A percentile compares a stretch with the other conserved stretches of the same genome.
These are phyloP conservation scores for Seira musarum DNA, from an alignment of 2,888 invertebrate genomes.

Conservation along the genomic window DNA sequence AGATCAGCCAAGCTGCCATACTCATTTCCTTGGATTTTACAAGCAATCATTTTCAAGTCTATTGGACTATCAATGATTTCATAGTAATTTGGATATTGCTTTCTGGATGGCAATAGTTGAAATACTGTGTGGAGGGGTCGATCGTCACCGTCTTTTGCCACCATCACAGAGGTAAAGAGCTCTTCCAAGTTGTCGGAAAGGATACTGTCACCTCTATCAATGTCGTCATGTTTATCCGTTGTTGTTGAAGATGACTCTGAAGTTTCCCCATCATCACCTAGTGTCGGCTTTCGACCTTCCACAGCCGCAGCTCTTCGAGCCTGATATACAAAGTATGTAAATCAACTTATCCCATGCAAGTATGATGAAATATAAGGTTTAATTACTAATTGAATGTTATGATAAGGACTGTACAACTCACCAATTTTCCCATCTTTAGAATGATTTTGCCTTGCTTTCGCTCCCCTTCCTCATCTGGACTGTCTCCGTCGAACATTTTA, in stretches of 20 bases:
- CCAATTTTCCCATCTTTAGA: conserved; percentile 75
- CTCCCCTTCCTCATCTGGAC: conserved; percentile 73
- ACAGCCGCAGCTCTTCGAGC: conserved; percentile 71
- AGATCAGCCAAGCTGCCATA: conserved; percentile 86
- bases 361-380: no score
- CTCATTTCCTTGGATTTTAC: conserved; percentile 84
- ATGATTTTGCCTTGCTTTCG: conserved; percentile 75
- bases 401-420: conserved; percentile 69
- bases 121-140: conserved; percentile 90
- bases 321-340: conserved; percentile 63
- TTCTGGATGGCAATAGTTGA: conserved; percentile 92
- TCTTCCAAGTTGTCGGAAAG: conserved; percentile 83
- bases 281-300: conserved; percentile 71
- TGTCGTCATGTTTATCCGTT: conserved; percentile 75
- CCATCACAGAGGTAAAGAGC: conserved; percentile 90
- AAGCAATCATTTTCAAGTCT: conserved; percentile 93
- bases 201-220: conserved; percentile 51
- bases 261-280: conserved; percentile 76
- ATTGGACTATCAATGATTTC: conserved; percentile 95
- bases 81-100: conserved; percentile 96
- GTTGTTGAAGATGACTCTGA: conserved; percentile 82
- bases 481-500: conserved; percentile 72
- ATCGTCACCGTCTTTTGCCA: conserved; percentile 84
- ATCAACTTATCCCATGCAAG: no score
- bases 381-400: background rate